A percentile compares a stretch with the other conserved stretches of the same genome.
Conservation (phyloP, 2,888 invertebrate genomes). For the Ochropacha duplaris region DNA sequence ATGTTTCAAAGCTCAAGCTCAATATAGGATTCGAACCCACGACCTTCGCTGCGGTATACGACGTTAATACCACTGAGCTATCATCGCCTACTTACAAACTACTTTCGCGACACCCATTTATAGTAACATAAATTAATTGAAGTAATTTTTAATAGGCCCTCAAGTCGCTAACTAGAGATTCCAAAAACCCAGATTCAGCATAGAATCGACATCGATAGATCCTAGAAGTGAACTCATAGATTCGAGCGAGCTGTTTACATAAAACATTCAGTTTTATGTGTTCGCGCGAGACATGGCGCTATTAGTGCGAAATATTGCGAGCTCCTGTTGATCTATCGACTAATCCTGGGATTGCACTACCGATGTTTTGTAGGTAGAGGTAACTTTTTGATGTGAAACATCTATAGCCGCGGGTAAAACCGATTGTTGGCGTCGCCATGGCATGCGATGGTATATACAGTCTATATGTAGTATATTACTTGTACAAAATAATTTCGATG, state of each 20-base stretch:
- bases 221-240: constrained; percentile 25
- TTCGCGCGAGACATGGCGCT: constrained; percentile 56
- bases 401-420: no score
- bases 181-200: constrained; percentile 11
- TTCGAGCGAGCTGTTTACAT: constrained; percentile 41
- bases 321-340: constrained; percentile 63
- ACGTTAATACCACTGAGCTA: no score
- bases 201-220: constrained; percentile 26
- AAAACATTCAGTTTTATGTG: constrained; percentile 70
- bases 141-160: neutral
- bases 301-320: constrained; percentile 65
- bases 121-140: no score
- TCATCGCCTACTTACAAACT: no score
- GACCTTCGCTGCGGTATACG: no score
- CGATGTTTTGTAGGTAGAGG: constrained; percentile 5
- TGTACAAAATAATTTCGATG: no score
- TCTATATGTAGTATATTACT: no score
- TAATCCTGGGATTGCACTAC: constrained; percentile 63
- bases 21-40: no score
- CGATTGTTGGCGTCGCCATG: no score
- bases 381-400: neutral
- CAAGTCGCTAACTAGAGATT: neutral
- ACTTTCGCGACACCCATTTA: no score
- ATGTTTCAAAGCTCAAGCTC: no score
- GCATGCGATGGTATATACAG: no score